phyloP scores from a whole-genome alignment of 1,140 invertebrate species.

The Macrosteles quadrilineatus region DNA sequence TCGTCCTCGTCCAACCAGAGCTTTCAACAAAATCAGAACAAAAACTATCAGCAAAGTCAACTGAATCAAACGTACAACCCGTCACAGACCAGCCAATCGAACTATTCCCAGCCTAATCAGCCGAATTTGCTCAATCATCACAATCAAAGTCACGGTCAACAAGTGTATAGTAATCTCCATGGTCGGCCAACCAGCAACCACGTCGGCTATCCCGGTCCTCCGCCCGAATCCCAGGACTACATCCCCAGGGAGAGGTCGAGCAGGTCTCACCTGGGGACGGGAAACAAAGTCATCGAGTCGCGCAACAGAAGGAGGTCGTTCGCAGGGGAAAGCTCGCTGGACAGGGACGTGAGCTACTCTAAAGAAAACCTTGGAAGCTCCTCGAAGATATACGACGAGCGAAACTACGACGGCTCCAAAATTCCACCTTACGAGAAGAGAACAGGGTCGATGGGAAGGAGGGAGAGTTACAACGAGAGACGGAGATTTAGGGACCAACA shows the following conservation, averaged over 20 bases:
- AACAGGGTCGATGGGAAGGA: conserved; percentile 10
- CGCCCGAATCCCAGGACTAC: background rate
- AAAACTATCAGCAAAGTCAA: no score
- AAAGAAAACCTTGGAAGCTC: background rate
- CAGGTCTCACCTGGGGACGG: background rate
- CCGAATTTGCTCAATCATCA: no score
- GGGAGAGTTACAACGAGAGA: background rate
- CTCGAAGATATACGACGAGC: conserved; percentile 6
- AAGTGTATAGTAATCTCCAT: background rate
- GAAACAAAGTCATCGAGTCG: conserved; percentile 12
- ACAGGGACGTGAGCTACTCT: background rate
- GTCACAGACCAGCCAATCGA: no score
- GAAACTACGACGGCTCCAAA: background rate
- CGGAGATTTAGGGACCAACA: background rate
- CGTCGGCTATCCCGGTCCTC: background rate
- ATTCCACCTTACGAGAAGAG: conserved; percentile 6
- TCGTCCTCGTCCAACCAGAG: no score
- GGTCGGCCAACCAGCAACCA: background rate
- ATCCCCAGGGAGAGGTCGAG: background rate
- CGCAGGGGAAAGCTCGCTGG: background rate
- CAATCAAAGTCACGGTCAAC: no score
- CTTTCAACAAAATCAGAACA: no score
- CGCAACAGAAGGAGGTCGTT: conserved; percentile 14
- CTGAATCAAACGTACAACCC: no score
- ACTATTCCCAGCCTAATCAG: no score